phyloP scores from a whole-genome alignment of 2,113 vertebrate genomes.

The Calidris pugnax region DNA sequence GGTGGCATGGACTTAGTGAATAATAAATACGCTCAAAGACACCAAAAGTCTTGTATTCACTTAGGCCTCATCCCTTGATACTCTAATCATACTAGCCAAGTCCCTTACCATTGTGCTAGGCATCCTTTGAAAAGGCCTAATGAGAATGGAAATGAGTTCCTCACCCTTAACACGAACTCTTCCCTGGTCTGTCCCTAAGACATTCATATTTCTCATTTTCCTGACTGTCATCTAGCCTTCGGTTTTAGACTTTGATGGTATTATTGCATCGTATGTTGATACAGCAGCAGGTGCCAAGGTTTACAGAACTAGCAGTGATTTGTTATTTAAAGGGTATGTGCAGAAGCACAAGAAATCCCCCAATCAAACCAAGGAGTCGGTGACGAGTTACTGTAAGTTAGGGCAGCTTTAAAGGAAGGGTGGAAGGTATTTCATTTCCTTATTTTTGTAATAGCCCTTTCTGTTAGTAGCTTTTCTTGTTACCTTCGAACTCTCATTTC shows the following conservation, averaged over 20 bases:
- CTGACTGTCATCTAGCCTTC: neutral
- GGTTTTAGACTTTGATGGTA: neutral
- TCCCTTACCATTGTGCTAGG: neutral
- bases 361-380: neutral
- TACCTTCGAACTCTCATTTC: slow-evolving; percentile 46
- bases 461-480: slow-evolving; percentile 34
- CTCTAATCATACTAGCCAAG: neutral
- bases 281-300: neutral
- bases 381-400: slow-evolving; percentile 3
- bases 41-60: neutral
- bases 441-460: slow-evolving; percentile 36
- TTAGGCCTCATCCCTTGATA: neutral
- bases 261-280: neutral
- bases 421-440: slow-evolving; percentile 30
- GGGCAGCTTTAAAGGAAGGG: slow-evolving; percentile 50
- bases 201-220: neutral
- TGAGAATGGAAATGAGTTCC: neutral
- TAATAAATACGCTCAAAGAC: neutral
- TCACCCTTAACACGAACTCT: neutral
- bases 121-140: neutral
- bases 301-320: neutral
- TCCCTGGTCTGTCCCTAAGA: neutral
- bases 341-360: neutral
- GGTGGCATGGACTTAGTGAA: neutral
- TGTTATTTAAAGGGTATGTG: neutral